Evolutionary conservation across 2,113 vertebrate genomes (phyloP).

Genomic region (Centropus unirufus): DNA sequence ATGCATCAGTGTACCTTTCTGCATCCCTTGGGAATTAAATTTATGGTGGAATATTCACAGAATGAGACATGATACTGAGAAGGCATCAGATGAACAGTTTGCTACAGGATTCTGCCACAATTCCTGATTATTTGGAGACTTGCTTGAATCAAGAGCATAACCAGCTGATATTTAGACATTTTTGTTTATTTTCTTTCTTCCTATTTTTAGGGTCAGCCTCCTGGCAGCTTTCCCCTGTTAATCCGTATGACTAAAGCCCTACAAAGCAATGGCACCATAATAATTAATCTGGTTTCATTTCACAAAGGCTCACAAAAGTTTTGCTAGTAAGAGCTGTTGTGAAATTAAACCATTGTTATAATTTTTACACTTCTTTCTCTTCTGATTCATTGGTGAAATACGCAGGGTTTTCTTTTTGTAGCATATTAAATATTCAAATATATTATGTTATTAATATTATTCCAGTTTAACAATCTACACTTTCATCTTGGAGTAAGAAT

Average conservation of each 20-base stretch:
- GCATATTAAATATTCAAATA: background rate
- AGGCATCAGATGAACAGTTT: background rate
- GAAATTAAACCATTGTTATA: background rate
- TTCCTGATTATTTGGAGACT: background rate
- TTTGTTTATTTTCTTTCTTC: constrained; percentile 40
- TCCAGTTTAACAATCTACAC: background rate
- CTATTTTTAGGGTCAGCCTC: constrained; percentile 57
- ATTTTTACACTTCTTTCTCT: background rate
- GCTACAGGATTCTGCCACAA: background rate
- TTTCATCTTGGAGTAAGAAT: background rate
- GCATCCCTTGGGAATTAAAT: background rate
- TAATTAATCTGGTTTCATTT: background rate
- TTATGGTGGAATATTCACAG: background rate
- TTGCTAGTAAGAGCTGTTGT: background rate
- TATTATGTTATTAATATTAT: background rate
- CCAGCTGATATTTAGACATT: constrained; percentile 8
- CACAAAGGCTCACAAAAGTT: background rate
- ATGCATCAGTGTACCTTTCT: background rate
- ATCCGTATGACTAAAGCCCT: background rate
- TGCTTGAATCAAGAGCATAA: background rate
- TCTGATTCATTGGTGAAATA: background rate
- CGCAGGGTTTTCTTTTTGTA: background rate
- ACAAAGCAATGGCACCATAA: background rate
- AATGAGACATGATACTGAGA: background rate
- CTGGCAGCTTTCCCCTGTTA: constrained; percentile 30